phyloP scores from a whole-genome alignment of 2,888 invertebrate species.

The Dolichopus griseipennis region DNA sequence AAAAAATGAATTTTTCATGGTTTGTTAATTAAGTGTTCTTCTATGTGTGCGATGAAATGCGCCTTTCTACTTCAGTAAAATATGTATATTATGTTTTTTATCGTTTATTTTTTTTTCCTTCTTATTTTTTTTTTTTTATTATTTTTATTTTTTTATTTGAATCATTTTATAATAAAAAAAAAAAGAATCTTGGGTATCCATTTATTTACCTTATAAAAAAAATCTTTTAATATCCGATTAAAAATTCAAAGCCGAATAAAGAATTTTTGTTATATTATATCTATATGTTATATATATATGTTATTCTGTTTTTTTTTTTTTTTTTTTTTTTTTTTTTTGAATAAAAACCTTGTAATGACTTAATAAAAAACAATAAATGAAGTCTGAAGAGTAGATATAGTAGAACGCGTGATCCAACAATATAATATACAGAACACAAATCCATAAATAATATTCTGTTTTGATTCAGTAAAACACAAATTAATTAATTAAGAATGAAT shows the following conservation, averaged over 20 bases:
- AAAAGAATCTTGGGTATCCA: neutral
- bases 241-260: conserved; percentile 3
- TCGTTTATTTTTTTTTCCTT: too few species aligned
- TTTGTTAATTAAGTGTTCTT: conserved; percentile 11
- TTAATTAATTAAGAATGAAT: conserved; percentile 1
- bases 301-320: neutral
- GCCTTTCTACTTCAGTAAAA: neutral
- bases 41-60: conserved; percentile 9
- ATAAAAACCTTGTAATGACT: conserved; percentile 3
- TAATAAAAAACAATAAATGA: neutral
- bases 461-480: conserved; percentile 1
- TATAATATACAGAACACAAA: neutral
- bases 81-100: neutral
- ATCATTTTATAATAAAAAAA: too few species aligned
- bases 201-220: neutral
- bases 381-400: neutral
- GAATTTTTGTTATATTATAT: neutral
- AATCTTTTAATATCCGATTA: neutral
- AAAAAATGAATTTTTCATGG: conserved; percentile 12
- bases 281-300: neutral
- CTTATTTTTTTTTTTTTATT: too few species aligned
- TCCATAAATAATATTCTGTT: neutral
- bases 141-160: too few species aligned
- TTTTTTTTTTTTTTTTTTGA: neutral
- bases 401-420: neutral